phyloP scores from a whole-genome alignment of 2,888 invertebrate species.

The Drosophila demipolita region DNA sequence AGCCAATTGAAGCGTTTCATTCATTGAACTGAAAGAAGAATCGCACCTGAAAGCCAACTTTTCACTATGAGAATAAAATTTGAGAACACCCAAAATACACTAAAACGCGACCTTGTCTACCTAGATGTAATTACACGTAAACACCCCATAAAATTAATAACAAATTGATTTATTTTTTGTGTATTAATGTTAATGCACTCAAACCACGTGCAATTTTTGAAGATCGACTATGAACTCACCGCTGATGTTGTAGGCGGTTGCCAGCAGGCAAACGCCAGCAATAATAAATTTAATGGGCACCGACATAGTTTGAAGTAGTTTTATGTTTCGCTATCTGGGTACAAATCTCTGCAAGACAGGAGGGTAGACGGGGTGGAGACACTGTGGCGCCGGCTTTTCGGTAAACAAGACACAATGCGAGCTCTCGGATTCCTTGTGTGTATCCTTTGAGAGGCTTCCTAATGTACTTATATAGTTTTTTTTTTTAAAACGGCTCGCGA shows the following conservation, averaged over 20 bases:
- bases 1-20: conserved; percentile 52
- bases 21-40: conserved; percentile 47
- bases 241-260: conserved; percentile 65
- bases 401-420: conserved; percentile 21
- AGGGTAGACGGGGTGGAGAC: conserved; percentile 53
- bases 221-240: conserved; percentile 56
- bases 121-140: conserved; percentile 66
- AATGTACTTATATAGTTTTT: conserved; percentile 12
- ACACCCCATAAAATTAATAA: conserved; percentile 25
- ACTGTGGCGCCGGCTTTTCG: conserved; percentile 63
- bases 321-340: conserved; percentile 17
- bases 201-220: conserved; percentile 29
- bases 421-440: conserved; percentile 32
- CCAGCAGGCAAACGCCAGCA: conserved; percentile 65
- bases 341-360: conserved; percentile 34
- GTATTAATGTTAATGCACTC: conserved; percentile 25
- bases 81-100: conserved; percentile 29
- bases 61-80: conserved; percentile 12
- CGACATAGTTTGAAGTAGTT: conserved; percentile 53
- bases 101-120: conserved; percentile 56
- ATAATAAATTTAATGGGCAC: conserved; percentile 64
- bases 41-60: conserved; percentile 35
- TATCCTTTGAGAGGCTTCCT: conserved; percentile 45
- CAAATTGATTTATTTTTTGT: conserved; percentile 12
- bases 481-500: conserved; percentile 61